phyloP scores from a whole-genome alignment of 2,113 vertebrate genomes.

The Chlamydotis undulata region DNA sequence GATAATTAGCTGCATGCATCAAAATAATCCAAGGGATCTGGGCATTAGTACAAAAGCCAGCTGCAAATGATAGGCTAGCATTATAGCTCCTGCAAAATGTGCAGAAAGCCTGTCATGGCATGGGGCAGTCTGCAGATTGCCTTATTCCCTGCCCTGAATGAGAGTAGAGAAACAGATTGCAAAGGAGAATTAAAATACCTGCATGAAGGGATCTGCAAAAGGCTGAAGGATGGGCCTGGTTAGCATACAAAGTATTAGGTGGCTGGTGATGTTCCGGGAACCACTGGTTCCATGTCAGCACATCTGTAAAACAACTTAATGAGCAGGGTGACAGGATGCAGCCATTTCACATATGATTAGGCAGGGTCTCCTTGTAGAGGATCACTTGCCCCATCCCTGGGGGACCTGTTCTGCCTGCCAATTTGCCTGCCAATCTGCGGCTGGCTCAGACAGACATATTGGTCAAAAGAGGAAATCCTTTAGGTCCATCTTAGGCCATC shows the following conservation, averaged over 20 bases:
- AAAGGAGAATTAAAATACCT: background rate
- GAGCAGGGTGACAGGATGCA: background rate
- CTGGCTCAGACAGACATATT: background rate
- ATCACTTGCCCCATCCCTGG: background rate
- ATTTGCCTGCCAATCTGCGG: background rate
- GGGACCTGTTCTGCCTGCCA: background rate
- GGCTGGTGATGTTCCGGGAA: background rate
- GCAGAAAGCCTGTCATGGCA: background rate
- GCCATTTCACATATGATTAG: background rate
- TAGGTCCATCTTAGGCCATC: background rate
- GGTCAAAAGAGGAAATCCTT: background rate
- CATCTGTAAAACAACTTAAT: background rate
- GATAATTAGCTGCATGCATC: constrained; percentile 10
- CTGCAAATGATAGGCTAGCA: background rate
- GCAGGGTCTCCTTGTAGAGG: background rate
- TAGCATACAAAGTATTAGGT: background rate
- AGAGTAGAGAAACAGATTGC: background rate
- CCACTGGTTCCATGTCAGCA: background rate
- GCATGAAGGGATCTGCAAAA: background rate
- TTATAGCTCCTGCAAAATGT: background rate
- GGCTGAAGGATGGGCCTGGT: background rate
- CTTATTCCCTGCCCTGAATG: background rate
- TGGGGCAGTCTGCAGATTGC: background rate
- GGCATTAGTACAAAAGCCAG: constrained; percentile 11
- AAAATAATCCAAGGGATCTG: background rate